Conservation (phyloP, 2,113 vertebrate species). For the Crotophaga sulcirostris region DNA sequence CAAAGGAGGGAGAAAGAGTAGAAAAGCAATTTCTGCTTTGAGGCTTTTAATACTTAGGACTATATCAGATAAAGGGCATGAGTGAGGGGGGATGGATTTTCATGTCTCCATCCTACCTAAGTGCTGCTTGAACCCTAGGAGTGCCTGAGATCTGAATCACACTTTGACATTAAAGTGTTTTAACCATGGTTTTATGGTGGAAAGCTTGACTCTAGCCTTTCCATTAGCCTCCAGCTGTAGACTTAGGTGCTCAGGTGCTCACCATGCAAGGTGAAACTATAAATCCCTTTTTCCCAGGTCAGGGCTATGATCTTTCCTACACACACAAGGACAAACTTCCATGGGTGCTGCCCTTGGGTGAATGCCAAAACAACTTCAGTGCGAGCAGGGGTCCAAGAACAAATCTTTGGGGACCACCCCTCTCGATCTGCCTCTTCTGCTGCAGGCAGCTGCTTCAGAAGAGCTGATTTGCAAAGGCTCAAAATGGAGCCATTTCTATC, state of each 20-base stretch:
- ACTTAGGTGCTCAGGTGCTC: neutral
- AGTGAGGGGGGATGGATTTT: neutral
- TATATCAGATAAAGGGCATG: neutral
- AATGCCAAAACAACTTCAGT: neutral
- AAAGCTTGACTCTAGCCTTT: neutral
- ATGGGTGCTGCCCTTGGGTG: neutral
- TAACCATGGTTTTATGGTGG: neutral
- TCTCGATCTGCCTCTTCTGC: neutral
- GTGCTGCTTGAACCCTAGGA: neutral
- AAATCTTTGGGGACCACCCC: neutral
- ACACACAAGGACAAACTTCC: neutral
- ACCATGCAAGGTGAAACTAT: neutral
- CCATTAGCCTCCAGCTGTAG: neutral
- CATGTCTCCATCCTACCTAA: neutral
- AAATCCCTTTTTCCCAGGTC: neutral
- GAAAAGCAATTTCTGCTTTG: neutral
- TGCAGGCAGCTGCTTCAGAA: neutral
- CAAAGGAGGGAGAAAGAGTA: neutral
- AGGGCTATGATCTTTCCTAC: neutral
- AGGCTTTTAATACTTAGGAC: neutral
- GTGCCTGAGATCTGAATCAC: neutral
- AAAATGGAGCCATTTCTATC: neutral
- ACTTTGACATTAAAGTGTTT: neutral
- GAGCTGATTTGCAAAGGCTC: neutral
- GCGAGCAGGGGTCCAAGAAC: neutral